Percentiles rank a stretch among this genome's conserved stretches.
Conservation (phyloP, 2,113 vertebrate genomes). For the Paradoxurus hermaphroditus region DNA sequence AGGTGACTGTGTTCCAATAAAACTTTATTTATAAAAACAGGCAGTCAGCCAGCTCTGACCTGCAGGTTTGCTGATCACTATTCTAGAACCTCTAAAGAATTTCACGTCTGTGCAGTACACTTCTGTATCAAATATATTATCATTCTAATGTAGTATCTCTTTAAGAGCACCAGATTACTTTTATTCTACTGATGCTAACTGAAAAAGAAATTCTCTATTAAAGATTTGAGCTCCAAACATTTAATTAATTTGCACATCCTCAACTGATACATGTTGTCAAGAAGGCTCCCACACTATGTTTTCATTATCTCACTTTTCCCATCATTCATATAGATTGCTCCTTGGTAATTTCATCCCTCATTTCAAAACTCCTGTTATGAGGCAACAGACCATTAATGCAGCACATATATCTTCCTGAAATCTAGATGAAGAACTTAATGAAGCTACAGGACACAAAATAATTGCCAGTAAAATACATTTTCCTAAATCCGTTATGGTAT, state of each 20-base stretch:
- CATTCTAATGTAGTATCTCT: neutral
- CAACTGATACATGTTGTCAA: neutral
- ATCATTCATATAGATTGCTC: constrained; percentile 29
- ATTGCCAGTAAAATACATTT: constrained; percentile 37
- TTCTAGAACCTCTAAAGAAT: neutral
- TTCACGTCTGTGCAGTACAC: neutral
- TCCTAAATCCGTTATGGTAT: neutral
- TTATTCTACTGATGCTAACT: neutral
- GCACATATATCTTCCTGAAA: constrained; percentile 37
- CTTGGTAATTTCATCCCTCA: constrained; percentile 53
- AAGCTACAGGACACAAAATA: constrained; percentile 51
- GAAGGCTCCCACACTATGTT: neutral
- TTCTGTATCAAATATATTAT: neutral
- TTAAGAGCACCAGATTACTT: neutral
- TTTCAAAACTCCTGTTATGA: constrained; percentile 52
- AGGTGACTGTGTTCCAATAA: neutral
- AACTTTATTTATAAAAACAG: neutral
- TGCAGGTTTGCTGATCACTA: neutral
- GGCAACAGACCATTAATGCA: constrained; percentile 30
- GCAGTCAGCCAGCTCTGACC: neutral
- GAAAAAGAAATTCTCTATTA: constrained; percentile 12
- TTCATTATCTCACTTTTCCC: constrained; percentile 23
- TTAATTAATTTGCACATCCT: constrained; percentile 48
- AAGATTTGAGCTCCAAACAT: constrained; percentile 22
- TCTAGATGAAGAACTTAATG: constrained; percentile 34